A percentile compares a stretch with the other conserved stretches of the same genome.
These are phyloP conservation scores for Chydorus sphaericus DNA, from an alignment of 2,888 invertebrate species.

Conservation along the genomic window DNA sequence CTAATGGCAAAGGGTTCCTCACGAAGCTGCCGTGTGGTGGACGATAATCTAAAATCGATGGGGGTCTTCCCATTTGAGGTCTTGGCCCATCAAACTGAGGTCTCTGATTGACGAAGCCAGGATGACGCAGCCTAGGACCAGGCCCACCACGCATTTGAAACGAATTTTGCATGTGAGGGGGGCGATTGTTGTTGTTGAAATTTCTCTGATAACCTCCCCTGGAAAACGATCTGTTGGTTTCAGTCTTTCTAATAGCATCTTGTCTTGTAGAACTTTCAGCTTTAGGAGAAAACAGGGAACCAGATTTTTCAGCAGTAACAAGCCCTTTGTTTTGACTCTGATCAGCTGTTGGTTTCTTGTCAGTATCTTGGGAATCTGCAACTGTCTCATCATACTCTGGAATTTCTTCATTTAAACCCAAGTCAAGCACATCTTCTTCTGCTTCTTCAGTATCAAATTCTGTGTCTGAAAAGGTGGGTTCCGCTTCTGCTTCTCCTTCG, in stretches of 20 bases:
- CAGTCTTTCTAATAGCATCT: background rate
- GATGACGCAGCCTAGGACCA: background rate
- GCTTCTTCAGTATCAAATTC: background rate
- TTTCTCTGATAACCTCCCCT: background rate
- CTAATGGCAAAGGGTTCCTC: background rate
- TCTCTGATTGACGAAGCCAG: background rate
- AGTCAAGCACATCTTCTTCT: background rate
- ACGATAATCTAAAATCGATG: background rate
- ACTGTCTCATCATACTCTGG: background rate
- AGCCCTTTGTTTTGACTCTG: background rate
- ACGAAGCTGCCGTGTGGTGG: background rate
- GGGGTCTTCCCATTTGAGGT: background rate
- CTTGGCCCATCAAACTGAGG: background rate
- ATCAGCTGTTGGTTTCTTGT: background rate
- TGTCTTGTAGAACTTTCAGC: background rate
- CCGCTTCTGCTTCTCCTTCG: background rate
- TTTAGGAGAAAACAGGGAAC: background rate
- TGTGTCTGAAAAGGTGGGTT: background rate
- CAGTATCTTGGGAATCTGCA: background rate
- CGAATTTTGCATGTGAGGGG: background rate
- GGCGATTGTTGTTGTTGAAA: background rate
- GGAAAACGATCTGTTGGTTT: too few species aligned
- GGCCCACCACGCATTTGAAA: background rate
- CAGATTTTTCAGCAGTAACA: background rate
- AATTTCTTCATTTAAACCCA: background rate